Evolutionary conservation across 2,888 invertebrate genomes (phyloP), one percentile per base, ranked within the genome.

Genomic region (Mythimna vitellina): DNA sequence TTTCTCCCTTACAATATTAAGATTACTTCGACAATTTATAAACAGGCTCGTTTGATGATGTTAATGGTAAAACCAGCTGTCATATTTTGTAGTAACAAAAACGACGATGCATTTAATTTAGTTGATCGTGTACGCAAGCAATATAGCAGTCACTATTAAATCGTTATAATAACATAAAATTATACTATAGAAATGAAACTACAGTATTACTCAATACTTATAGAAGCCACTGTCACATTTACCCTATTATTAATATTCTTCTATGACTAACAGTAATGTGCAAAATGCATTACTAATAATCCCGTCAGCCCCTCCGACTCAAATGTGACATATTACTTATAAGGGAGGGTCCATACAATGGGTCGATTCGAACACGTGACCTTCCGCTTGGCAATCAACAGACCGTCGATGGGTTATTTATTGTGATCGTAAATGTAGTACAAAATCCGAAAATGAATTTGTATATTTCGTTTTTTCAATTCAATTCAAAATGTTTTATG

Each of bases 201-300:
- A 42, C 25, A 60, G 60, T 20, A 25, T 51, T 46, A 17, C 62
- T 63, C 68, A 58, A 63, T 54, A 38, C 42, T 46, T 38, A 56
- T 20, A 51, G 9, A 58, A 53, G 60, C 67, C 58, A 38, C 70
- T 35, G 70, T 74, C 73, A 61, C 66, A 61, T 53, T 63, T 70
- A 67, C 66, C 53, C 65, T 62, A 68, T 35, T 65, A 58, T 61
- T 67, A 58, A 58, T 20, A 54, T 67, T 61, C 73, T 63, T 54
- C 73, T 35, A 53, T 62, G 51, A 46, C 20, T 72, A 69, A 58
- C 67, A 64, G 81, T 53, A 70, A 78, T 80, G 74, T 80, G 83
- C 65, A 67, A 70, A 78, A 65, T 56, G 32, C 66, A 80, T 82
- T 79, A 80, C 70, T 78, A 79, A 82, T 80, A 80, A 80, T 80